A percentile compares a stretch with the other conserved stretches of the same genome.
Evolutionary conservation across 2,888 invertebrate species (phyloP).

Genomic region (Eucriotettix oculatus): DNA sequence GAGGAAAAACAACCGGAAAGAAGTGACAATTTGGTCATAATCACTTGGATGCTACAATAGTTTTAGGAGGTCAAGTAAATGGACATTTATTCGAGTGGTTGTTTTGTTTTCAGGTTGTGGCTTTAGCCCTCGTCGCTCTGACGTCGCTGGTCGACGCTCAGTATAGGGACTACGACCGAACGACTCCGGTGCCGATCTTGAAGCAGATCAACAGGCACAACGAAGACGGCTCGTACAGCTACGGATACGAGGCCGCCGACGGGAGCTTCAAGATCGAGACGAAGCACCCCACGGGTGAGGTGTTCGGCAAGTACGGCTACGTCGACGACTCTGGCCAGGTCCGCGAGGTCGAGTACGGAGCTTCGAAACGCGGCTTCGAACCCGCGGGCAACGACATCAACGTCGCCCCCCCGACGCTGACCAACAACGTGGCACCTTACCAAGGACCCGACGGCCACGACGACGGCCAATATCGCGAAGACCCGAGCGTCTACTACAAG

Average conservation of each 20-base stretch:
- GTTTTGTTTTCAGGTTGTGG: too few species aligned
- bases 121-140: too few species aligned
- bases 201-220: conserved; percentile 74
- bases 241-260: conserved; percentile 74
- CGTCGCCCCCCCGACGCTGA: conserved; percentile 63
- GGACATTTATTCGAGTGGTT: too few species aligned
- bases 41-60: too few species aligned
- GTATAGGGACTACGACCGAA: conserved; percentile 1
- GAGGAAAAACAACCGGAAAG: too few species aligned
- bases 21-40: too few species aligned
- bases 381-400: conserved; percentile 61
- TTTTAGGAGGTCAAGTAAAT: too few species aligned
- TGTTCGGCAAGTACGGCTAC: conserved; percentile 81
- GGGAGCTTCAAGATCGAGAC: conserved; percentile 79
- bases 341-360: conserved; percentile 73
- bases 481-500: conserved; percentile 61
- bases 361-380: conserved; percentile 64
- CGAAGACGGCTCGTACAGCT: conserved; percentile 77
- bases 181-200: conserved; percentile 63
- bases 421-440: conserved; percentile 28
- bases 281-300: conserved; percentile 67
- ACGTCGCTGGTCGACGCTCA: too few species aligned
- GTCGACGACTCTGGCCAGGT: conserved; percentile 58
- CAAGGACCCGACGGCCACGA: conserved; percentile 49
- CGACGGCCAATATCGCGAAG: conserved; percentile 74